phyloP scores from a whole-genome alignment of 2,113 vertebrate species.

The Panthera tigris region DNA sequence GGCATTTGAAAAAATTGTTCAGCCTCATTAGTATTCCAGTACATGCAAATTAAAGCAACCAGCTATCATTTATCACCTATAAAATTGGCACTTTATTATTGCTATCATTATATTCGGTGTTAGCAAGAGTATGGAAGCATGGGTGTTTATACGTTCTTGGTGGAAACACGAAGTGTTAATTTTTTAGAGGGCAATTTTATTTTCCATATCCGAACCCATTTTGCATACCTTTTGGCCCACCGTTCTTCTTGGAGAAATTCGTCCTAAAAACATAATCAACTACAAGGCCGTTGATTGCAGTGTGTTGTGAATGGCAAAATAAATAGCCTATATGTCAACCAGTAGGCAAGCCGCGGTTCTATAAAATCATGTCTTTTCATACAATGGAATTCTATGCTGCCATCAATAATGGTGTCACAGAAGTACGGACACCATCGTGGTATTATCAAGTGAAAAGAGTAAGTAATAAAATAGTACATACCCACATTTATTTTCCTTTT shows the following conservation, averaged over 20 bases:
- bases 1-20: conserved; percentile 27
- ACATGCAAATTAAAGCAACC: conserved; percentile 65
- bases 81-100: conserved; percentile 31
- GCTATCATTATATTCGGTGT: neutral
- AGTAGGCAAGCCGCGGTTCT: neutral
- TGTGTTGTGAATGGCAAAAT: neutral
- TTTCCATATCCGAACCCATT: neutral
- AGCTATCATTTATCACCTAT: conserved; percentile 36
- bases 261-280: conserved; percentile 33
- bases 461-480: neutral
- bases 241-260: conserved; percentile 30
- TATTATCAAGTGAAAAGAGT: neutral
- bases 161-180: neutral
- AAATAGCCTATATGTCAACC: conserved; percentile 2
- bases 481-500: neutral
- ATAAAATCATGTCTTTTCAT: neutral
- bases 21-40: conserved; percentile 64
- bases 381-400: neutral
- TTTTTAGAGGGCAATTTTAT: neutral
- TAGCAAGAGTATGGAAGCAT: neutral
- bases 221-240: neutral
- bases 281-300: neutral
- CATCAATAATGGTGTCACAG: neutral
- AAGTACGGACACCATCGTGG: neutral
- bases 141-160: neutral